These are phyloP conservation scores for Saccopteryx bilineata DNA, from an alignment of 2,113 vertebrate species.

Conservation along the genomic window DNA sequence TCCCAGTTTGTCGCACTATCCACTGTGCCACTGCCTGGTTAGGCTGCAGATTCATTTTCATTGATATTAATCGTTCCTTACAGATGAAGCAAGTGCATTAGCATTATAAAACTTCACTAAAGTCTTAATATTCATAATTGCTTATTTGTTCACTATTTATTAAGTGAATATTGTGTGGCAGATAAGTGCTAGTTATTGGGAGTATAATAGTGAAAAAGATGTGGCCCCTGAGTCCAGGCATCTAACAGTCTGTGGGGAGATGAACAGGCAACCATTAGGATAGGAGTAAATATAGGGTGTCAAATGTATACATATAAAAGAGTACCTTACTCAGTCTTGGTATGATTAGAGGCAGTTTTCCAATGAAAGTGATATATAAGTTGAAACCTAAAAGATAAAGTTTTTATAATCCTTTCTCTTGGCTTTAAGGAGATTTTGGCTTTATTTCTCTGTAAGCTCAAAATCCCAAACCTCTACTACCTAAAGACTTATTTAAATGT, in stretches of 20 bases:
- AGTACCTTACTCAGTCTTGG: background rate
- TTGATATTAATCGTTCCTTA: constrained; percentile 1
- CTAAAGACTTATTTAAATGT: background rate
- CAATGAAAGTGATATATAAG: constrained; percentile 26
- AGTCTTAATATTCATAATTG: background rate
- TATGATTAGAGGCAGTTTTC: background rate
- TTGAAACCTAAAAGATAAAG: constrained; percentile 38
- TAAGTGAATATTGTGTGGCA: background rate
- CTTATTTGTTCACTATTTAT: constrained; percentile 34
- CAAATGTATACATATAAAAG: background rate
- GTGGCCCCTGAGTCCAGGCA: background rate
- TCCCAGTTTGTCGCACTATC: too few relatives aligned
- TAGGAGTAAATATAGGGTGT: background rate
- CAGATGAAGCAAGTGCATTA: constrained; percentile 44
- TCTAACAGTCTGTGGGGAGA: background rate
- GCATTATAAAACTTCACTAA: constrained; percentile 16
- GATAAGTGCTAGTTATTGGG: constrained; percentile 33
- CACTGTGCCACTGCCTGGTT: too few relatives aligned
- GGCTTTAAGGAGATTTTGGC: too few relatives aligned
- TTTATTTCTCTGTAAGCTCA: constrained; percentile 23
- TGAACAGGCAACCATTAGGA: background rate
- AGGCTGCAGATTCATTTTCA: constrained; percentile 42
- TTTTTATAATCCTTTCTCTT: constrained; percentile 13
- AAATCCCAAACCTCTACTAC: background rate
- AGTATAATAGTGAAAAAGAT: constrained; percentile 7